Conservation (phyloP, 2,888 invertebrate genomes). For the Capitulum mitella region DNA sequence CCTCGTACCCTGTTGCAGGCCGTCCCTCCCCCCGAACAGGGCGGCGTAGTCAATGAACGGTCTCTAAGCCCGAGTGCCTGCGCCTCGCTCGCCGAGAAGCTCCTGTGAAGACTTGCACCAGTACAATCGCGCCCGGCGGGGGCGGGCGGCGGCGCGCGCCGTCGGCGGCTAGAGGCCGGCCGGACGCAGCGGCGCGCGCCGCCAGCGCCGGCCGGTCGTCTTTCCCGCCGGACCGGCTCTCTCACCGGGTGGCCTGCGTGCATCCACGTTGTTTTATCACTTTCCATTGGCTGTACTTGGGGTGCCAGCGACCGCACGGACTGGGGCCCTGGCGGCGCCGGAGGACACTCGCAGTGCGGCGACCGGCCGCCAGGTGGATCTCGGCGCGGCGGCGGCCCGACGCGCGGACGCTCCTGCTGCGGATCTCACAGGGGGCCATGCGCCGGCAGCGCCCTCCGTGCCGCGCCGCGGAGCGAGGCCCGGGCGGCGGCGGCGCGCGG, state of each 20-base stretch:
- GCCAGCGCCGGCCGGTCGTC: not conserved
- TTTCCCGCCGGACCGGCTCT: not conserved
- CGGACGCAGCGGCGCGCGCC: not conserved
- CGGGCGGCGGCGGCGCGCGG: not conserved
- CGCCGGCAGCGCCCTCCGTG: not conserved
- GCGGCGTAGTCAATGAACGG: not conserved
- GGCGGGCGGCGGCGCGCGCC: not conserved
- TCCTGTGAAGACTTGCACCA: slow-evolving; percentile 12
- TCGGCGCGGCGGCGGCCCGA: too few species aligned
- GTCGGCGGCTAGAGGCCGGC: not conserved
- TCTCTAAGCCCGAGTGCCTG: not conserved
- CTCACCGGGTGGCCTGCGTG: not conserved
- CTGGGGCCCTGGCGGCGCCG: not conserved
- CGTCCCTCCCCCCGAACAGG: not conserved
- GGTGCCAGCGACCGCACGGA: not conserved
- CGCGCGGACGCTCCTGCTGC: not conserved
- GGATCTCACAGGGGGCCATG: not conserved
- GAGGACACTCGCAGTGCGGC: not conserved
- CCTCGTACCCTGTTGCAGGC: not conserved
- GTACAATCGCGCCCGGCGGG: not conserved
- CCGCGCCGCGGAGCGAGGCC: not conserved
- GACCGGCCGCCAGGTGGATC: not conserved
- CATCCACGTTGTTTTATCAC: not conserved
- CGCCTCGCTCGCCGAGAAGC: slow-evolving; percentile 1
- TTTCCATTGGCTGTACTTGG: slow-evolving; percentile 19